Conservation (phyloP, 2,113 vertebrate genomes). For the Hemicordylus capensis region DNA sequence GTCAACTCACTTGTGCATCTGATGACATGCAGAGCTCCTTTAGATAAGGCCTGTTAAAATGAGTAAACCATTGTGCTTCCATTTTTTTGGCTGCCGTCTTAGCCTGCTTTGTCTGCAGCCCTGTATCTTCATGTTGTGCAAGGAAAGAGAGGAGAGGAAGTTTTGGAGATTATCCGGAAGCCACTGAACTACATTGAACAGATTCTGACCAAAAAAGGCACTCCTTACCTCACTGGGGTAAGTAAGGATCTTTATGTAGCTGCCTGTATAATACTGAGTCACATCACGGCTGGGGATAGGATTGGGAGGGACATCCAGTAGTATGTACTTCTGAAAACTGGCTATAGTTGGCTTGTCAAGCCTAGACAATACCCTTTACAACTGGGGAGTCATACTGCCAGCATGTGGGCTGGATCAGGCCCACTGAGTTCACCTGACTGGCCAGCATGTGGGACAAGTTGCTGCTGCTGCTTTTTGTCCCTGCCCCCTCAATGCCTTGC, state of each 20-base stretch:
- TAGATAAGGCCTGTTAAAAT: too few species aligned
- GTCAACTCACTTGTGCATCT: too few species aligned
- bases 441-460: too few species aligned
- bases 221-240: conserved; percentile 83
- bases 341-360: neutral
- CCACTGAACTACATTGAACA: conserved; percentile 81
- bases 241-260: conserved; percentile 37
- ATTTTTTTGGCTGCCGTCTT: neutral
- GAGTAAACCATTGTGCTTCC: neutral
- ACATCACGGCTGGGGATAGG: neutral
- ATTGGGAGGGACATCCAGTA: neutral
- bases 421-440: too few species aligned
- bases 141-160: conserved; percentile 78
- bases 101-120: conserved; percentile 81
- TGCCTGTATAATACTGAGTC: neutral
- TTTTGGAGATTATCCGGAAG: conserved; percentile 66
- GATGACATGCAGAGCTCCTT: neutral
- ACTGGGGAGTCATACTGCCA: too few species aligned
- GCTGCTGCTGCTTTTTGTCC: too few species aligned
- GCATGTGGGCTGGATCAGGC: too few species aligned
- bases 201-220: conserved; percentile 71
- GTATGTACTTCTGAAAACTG: neutral
- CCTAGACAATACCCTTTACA: neutral
- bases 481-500: too few species aligned
- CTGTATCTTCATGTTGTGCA: conserved; percentile 82